Evolutionary conservation across 1,140 invertebrate genomes (phyloP).

Genomic region (Matsumurasca onukii): DNA sequence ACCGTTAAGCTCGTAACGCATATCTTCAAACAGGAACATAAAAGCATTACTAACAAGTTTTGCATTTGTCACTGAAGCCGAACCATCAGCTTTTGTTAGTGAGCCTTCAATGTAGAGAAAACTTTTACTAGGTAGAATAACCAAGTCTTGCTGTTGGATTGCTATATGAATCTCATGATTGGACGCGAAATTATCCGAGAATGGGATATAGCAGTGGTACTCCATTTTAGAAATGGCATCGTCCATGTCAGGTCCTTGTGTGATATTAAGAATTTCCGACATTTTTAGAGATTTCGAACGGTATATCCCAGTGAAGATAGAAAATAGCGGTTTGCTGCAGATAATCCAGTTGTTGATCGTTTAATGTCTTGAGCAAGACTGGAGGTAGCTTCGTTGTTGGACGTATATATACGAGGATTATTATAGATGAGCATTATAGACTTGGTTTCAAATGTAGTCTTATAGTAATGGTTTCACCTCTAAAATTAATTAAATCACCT

Average conservation of each 20-base stretch:
- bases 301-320: not conserved
- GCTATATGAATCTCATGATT: conserved; percentile 41
- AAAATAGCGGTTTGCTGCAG: not conserved
- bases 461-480: conserved; percentile 35
- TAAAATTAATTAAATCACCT: conserved; percentile 36
- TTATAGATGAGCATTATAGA: too few species aligned
- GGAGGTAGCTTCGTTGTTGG: conserved; percentile 36
- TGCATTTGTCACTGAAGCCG: conserved; percentile 33
- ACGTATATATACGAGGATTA: conserved; percentile 37
- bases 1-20: too few species aligned
- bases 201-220: conserved; percentile 45
- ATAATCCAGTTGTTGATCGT: conserved; percentile 13
- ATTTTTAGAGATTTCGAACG: conserved; percentile 28
- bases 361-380: conserved; percentile 34
- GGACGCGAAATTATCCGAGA: conserved; percentile 40
- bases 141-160: conserved; percentile 47
- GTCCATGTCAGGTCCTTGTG: conserved; percentile 37
- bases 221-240: conserved; percentile 44
- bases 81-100: conserved; percentile 1
- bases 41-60: too few species aligned
- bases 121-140: conserved; percentile 44
- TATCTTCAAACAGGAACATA: too few species aligned
- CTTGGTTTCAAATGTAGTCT: conserved; percentile 34
- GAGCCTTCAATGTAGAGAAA: conserved; percentile 44
- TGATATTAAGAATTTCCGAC: conserved; percentile 36